phyloP scores from a whole-genome alignment of 2,113 vertebrate genomes.

The Salvator merianae region DNA sequence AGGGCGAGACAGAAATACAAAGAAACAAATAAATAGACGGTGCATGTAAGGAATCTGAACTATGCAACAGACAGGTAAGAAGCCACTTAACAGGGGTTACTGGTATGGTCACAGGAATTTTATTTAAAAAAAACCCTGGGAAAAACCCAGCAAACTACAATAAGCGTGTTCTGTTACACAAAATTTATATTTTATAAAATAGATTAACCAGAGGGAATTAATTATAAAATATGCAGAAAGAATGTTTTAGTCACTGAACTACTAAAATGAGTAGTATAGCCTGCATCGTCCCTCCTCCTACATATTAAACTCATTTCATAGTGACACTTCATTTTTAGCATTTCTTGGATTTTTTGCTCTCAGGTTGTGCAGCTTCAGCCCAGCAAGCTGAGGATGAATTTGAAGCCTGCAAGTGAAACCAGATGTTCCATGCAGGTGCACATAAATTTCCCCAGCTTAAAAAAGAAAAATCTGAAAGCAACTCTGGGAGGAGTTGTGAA shows the following conservation, averaged over 20 bases:
- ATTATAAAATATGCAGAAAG: slow-evolving; percentile 27
- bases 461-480: too few species aligned
- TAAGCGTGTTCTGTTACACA: not conserved
- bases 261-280: slow-evolving; percentile 20
- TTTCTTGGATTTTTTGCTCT: accelerated
- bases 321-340: not conserved
- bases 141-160: slow-evolving; percentile 4
- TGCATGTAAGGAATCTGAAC: slow-evolving; percentile 14
- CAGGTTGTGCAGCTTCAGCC: not conserved
- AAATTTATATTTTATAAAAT: not conserved
- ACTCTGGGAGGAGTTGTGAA: not conserved
- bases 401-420: not conserved
- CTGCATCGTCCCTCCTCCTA: not conserved
- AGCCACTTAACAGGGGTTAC: not conserved
- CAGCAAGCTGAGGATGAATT: not conserved
- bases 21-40: not conserved
- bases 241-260: slow-evolving; percentile 31
- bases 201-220: slow-evolving; percentile 3
- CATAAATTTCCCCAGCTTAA: too few species aligned
- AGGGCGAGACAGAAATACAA: too few species aligned
- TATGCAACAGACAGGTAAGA: not conserved
- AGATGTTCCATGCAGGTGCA: too few species aligned
- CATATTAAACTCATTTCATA: not conserved
- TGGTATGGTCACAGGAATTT: not conserved
- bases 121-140: not conserved